Percentiles rank a stretch among this genome's conserved stretches.
These are phyloP conservation scores for Euwallacea fornicatus DNA, from an alignment of 1,140 invertebrate genomes.

Conservation along the genomic window DNA sequence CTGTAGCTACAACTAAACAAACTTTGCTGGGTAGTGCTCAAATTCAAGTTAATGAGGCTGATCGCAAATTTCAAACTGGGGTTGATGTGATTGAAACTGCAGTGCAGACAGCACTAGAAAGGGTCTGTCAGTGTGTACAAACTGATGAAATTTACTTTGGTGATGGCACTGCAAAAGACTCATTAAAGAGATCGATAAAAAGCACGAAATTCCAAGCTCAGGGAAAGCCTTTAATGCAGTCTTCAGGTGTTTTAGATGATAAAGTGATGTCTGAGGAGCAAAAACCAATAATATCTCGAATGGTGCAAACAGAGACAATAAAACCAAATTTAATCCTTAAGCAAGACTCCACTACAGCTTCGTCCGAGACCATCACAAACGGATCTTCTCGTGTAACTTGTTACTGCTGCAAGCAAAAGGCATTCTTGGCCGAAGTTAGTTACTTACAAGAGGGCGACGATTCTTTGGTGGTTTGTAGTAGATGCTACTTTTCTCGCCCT, in stretches of 20 bases:
- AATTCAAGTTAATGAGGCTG: too few relatives aligned
- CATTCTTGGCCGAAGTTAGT: slow-evolving; percentile 23
- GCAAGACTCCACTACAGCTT: not conserved
- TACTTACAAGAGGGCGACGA: slow-evolving; percentile 16
- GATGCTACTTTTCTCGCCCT: slow-evolving; percentile 13
- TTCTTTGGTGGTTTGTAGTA: slow-evolving; percentile 12
- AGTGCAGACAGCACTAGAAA: not conserved
- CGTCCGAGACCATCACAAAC: not conserved
- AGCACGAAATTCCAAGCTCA: not conserved
- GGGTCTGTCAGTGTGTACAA: not conserved
- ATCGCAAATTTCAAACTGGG: too few relatives aligned
- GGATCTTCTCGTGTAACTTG: slow-evolving; percentile 14
- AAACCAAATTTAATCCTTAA: not conserved
- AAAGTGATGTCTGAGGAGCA: too few relatives aligned
- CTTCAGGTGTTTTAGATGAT: too few relatives aligned
- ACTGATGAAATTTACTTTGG: not conserved
- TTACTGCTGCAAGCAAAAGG: slow-evolving; percentile 24
- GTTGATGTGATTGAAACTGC: too few relatives aligned
- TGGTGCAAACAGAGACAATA: not conserved
- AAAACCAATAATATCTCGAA: not conserved
- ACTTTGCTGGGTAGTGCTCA: too few relatives aligned
- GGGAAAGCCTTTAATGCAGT: not conserved
- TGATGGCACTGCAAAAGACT: not conserved
- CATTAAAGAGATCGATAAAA: not conserved
- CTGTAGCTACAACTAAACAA: too few relatives aligned